Evolutionary conservation across 2,888 invertebrate genomes (phyloP), one percentile per base, ranked within the genome.

Genomic region (Halictus quadricinctus): DNA sequence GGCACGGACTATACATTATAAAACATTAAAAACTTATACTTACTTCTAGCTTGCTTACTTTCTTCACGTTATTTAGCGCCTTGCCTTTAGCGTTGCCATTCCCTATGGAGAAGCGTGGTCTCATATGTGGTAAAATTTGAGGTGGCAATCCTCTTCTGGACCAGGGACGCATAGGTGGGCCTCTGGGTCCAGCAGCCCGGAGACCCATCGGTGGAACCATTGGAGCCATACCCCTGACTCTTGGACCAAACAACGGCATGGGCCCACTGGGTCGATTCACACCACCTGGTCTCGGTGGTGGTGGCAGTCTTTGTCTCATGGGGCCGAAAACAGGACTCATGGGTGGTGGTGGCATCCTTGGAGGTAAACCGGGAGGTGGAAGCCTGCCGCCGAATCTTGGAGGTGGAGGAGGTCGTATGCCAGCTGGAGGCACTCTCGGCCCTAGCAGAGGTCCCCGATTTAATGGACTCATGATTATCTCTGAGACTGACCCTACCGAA

Each of bases 41-140:
- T 90, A 94, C 94, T 91, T 94, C 93, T 0, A 93, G 84, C 88
- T 93, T 94, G 88, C 76, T 93, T 76, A 86, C 89, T 88, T 93
- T 94, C 78, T 93, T 94, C 5, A 87, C 78, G 73, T 89, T 92
- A 83, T 89, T 92, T 48, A 90, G 86, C 15, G 85, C 74, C 88
- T 94, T 94, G 25, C 88, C 87, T 83, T 94, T 94, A 81, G 88
- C 79, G 70, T 89, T 92, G 1, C 90, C 89, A 69, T 93, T 92
- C 58, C 90, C 92, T 58, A 89, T 80, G 7, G 92, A 90, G 66
- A 91, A 93, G 77, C 93, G 91, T 6, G 93, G 93, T 80, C 94
- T 92, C 92, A 93, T 93, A 77, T 91, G 93, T 21, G 89, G 79
- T 66, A 89, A 77, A 18, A 83, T 82, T 64, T 86, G 88, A 1